Evolutionary conservation across 2,888 invertebrate species (phyloP).

Genomic region (Drosophila rubida): DNA sequence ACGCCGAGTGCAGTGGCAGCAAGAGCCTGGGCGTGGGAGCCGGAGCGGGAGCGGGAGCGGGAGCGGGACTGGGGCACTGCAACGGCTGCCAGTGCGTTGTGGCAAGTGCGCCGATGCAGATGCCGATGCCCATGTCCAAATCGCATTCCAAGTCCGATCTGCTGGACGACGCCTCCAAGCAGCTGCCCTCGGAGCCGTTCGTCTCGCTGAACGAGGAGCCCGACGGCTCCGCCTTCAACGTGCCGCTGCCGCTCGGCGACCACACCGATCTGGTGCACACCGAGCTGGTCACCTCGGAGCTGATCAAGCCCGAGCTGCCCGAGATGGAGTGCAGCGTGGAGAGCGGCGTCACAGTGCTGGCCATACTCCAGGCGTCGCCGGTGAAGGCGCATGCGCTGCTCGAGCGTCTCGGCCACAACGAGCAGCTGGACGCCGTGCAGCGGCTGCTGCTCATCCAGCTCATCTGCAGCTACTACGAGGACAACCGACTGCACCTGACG

Average conservation of each 20-base stretch:
- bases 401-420: constrained; percentile 64
- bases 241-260: constrained; percentile 31
- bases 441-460: constrained; percentile 73
- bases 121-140: neutral
- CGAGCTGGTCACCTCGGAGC: constrained; percentile 27
- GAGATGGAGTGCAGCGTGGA: constrained; percentile 39
- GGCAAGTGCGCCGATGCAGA: neutral
- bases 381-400: constrained; percentile 61
- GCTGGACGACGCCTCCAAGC: constrained; percentile 43
- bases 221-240: constrained; percentile 36
- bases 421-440: constrained; percentile 65
- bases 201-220: constrained; percentile 52
- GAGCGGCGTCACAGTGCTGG: constrained; percentile 54
- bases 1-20: neutral
- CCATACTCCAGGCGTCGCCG: constrained; percentile 68
- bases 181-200: constrained; percentile 58
- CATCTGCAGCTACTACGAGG: constrained; percentile 79
- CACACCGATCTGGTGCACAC: constrained; percentile 38
- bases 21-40: neutral
- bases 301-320: constrained; percentile 41
- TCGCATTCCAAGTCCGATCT: constrained; percentile 42
- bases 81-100: constrained; percentile 54
- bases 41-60: neutral
- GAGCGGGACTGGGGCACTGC: constrained; percentile 39
- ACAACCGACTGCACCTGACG: constrained; percentile 75